Evolutionary conservation across 2,113 vertebrate genomes (phyloP), one percentile per base, ranked within the genome.

Genomic region (Cyprinodon variegatus): DNA sequence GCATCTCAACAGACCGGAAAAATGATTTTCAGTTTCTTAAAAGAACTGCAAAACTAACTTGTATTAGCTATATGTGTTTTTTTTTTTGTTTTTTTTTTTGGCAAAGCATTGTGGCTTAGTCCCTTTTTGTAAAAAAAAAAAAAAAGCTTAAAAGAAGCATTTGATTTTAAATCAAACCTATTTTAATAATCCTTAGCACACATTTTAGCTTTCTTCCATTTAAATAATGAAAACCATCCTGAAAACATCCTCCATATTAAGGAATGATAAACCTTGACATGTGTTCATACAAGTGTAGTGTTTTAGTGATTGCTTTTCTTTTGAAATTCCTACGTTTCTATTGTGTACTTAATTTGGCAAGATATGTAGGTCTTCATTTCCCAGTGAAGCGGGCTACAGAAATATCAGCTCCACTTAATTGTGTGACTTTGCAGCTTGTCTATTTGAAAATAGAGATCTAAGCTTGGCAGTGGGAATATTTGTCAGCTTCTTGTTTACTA

Each of bases 1-100:
- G 64, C 70, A 77, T 83, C 67, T 84, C 65, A 72, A 77, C 75
- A 70, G 39, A 67, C 53, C 61, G 50, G 68, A 22, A 60, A 73
- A 46, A 14, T 15, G 29, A n/a, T 71, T 78, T 65, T 63, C 41
- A 77, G 8, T 65, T 46, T 57, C 59, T 72, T 63, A 57, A 72
- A 17, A 50, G 36, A 7, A 46, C 72, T 66, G 50, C 68, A 74
- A 62, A 70, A 57, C 46, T 15, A 60, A 46, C 39, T 29, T 70
- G 61, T 68, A 77, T 73, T 20, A 72, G 17, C 46, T 65, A 80
- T 50, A 57, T 45, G 17, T 29, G n/a, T 29, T 29, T 29, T 29
- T 29, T 29, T 29, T 29, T 29, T 29, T 29, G n/a, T n/a, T n/a
- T n/a, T n/a, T 29, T 29, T 29, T 70, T 61, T 57, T 77, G 83